Evolutionary conservation across 2,888 invertebrate genomes (phyloP).

Genomic region (Conus canariensis): DNA sequence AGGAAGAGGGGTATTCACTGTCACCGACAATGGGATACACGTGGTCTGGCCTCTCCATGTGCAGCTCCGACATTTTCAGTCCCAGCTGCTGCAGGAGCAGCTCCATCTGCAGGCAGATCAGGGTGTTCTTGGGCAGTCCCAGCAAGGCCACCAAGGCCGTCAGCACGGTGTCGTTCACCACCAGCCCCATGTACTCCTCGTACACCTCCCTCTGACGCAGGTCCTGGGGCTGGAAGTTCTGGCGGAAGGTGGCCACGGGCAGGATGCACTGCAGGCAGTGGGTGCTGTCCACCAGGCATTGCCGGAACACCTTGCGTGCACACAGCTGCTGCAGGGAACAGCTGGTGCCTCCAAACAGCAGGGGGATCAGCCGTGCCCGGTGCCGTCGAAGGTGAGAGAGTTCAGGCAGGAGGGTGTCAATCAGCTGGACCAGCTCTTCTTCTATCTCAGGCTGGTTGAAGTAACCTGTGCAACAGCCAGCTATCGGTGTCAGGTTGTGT

Average conservation of each 20-base stretch:
- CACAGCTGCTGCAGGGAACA: slow-evolving; percentile 67
- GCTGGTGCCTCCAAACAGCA: slow-evolving; percentile 69
- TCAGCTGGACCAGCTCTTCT: slow-evolving; percentile 63
- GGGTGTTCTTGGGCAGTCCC: slow-evolving; percentile 60
- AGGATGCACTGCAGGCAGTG: slow-evolving; percentile 60
- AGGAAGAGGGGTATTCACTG: slow-evolving; percentile 52
- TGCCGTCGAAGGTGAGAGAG: slow-evolving; percentile 62
- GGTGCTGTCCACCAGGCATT: slow-evolving; percentile 63
- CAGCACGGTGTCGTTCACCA: slow-evolving; percentile 65
- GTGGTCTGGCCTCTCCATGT: slow-evolving; percentile 31
- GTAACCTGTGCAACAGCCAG: slow-evolving; percentile 60
- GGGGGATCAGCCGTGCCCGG: slow-evolving; percentile 58
- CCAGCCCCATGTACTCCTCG: slow-evolving; percentile 66
- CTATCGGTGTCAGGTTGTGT: background rate
- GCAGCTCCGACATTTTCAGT: slow-evolving; percentile 57
- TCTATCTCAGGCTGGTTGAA: slow-evolving; percentile 66
- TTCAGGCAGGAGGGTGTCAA: slow-evolving; percentile 66
- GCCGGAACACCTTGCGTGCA: slow-evolving; percentile 64
- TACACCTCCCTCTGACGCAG: slow-evolving; percentile 58
- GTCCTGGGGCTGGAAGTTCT: slow-evolving; percentile 58
- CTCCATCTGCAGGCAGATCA: slow-evolving; percentile 69
- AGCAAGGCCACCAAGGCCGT: slow-evolving; percentile 57
- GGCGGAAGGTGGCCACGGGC: slow-evolving; percentile 58
- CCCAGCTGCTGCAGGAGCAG: slow-evolving; percentile 65
- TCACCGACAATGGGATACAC: slow-evolving; percentile 28